Evolutionary conservation across 1,140 invertebrate species (phyloP).

Genomic region (Nephila pilipes): DNA sequence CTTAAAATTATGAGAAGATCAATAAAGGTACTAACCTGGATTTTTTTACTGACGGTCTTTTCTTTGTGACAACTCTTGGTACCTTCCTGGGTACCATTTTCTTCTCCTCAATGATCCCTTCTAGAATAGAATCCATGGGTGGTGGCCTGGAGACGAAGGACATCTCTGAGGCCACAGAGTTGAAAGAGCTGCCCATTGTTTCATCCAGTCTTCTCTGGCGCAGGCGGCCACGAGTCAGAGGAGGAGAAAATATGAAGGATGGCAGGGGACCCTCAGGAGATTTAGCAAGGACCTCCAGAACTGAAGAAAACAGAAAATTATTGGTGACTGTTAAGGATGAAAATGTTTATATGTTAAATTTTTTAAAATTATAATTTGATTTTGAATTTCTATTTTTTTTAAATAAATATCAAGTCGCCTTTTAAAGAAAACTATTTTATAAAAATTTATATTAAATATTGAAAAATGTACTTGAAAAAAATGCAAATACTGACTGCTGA

Average conservation of each 20-base stretch:
- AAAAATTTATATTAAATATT: too few relatives aligned
- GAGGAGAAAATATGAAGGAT: slow-evolving; percentile 71
- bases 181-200: slow-evolving; percentile 50
- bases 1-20: too few relatives aligned
- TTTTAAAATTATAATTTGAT: too few relatives aligned
- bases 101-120: slow-evolving; percentile 40
- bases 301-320: slow-evolving; percentile 2
- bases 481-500: too few relatives aligned
- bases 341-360: too few relatives aligned
- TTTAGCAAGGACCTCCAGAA: slow-evolving; percentile 41
- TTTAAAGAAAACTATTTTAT: too few relatives aligned
- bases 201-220: slow-evolving; percentile 51
- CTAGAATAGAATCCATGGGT: slow-evolving; percentile 52
- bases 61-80: neutral
- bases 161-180: slow-evolving; percentile 32
- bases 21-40: slow-evolving; percentile 32
- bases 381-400: too few relatives aligned
- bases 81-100: neutral
- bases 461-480: too few relatives aligned
- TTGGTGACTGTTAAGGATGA: neutral
- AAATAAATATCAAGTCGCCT: too few relatives aligned
- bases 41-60: slow-evolving; percentile 29
- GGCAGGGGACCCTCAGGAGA: neutral
- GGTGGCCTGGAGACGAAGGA: neutral
- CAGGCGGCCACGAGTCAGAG: slow-evolving; percentile 56